Conservation (phyloP, 2,113 vertebrate genomes). For the Podiceps cristatus region DNA sequence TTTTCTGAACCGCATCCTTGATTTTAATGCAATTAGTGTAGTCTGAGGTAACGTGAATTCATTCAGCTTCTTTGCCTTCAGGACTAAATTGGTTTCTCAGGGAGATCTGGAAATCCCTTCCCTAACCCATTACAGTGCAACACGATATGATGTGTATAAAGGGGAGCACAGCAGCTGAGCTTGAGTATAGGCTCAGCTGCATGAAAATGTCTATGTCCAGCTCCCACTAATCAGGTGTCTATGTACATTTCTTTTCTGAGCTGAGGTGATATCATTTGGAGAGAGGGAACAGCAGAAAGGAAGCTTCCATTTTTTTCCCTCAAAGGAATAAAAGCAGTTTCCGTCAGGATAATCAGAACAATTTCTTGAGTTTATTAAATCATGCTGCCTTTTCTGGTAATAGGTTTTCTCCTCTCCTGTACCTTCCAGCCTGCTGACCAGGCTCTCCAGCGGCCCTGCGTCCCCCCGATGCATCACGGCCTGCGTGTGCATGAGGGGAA, state of each 20-base stretch:
- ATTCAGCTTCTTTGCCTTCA: not conserved
- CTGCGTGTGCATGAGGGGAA: not conserved
- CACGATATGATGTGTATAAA: not conserved
- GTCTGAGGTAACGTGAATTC: not conserved
- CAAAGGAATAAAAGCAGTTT: not conserved
- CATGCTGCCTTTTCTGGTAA: not conserved
- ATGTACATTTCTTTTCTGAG: not conserved
- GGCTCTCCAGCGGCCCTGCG: not conserved
- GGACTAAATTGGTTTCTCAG: slow-evolving; percentile 60
- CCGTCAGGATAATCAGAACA: not conserved
- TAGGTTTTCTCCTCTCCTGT: not conserved
- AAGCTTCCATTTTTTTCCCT: not conserved
- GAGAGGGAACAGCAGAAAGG: not conserved
- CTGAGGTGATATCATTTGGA: not conserved
- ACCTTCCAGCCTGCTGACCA: not conserved
- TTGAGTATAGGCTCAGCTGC: not conserved
- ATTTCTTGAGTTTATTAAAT: not conserved
- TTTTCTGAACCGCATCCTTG: not conserved
- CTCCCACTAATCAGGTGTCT: not conserved
- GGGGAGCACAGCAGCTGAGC: not conserved
- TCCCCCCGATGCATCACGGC: not conserved
- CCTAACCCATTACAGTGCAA: not conserved
- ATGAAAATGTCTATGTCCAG: not conserved
- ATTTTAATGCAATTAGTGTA: slow-evolving; percentile 1
- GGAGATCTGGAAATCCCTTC: slow-evolving; percentile 50